Evolutionary conservation across 2,888 invertebrate genomes (phyloP).

Genomic region (Aphidius colemani): DNA sequence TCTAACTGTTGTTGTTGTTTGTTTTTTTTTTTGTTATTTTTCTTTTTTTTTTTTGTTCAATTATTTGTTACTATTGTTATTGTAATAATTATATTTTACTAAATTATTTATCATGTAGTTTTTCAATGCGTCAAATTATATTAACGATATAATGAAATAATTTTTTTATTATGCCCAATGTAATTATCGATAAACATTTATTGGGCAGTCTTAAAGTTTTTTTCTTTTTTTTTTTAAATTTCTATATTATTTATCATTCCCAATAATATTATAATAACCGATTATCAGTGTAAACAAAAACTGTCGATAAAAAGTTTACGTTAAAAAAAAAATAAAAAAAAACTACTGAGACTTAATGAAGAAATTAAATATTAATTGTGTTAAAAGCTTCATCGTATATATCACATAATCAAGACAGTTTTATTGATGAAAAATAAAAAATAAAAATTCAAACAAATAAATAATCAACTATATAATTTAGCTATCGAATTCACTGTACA

Average conservation of each 20-base stretch:
- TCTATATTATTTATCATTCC: slow-evolving; percentile 10
- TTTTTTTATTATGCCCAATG: too few relatives aligned
- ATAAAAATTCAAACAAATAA: too few relatives aligned
- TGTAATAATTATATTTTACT: too few relatives aligned
- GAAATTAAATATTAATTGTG: slow-evolving; percentile 38
- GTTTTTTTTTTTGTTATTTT: slow-evolving; percentile 26
- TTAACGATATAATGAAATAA: too few relatives aligned
- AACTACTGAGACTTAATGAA: slow-evolving; percentile 38
- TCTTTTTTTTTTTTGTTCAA: slow-evolving; percentile 10
- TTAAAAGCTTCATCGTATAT: slow-evolving; percentile 51
- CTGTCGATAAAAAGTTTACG: slow-evolving; percentile 44
- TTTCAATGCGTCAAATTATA: too few relatives aligned
- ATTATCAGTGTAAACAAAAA: slow-evolving; percentile 42
- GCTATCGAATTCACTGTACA: slow-evolving; percentile 44
- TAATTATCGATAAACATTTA: too few relatives aligned
- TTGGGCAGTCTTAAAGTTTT: slow-evolving; percentile 8
- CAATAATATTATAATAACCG: slow-evolving; percentile 40
- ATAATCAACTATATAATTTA: slow-evolving; percentile 33
- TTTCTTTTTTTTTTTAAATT: slow-evolving; percentile 20
- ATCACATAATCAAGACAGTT: slow-evolving; percentile 56
- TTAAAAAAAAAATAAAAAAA: slow-evolving; percentile 45
- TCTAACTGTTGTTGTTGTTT: slow-evolving; percentile 33
- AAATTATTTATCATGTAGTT: too few relatives aligned
- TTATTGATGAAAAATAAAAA: slow-evolving; percentile 20
- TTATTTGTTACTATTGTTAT: too few relatives aligned